Base-by-base conservation (phyloP, 2,113 vertebrate species). In the Hymenochirus boettgeri region DNA sequence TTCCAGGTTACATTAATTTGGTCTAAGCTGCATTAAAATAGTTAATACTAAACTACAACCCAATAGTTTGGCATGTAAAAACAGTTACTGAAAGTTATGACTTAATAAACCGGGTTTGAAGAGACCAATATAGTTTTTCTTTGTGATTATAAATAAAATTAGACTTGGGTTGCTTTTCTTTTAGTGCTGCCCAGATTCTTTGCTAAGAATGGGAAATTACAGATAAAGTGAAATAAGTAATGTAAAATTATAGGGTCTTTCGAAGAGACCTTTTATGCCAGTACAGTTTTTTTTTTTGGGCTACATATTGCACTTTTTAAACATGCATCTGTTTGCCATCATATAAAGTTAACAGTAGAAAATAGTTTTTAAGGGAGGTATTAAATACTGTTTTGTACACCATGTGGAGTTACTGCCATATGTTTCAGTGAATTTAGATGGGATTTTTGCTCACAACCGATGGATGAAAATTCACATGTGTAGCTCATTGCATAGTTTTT, bases 51-150 rank as follows among this genome's bases (percentile, higher is more conserved):
- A 31, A 69, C 22, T 53, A 26, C 24, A 59, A 18, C 46, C 39
- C 47, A 59, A 31, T 24, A 59, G 35, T 60, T 58, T 59, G 65
- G 65, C 65, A 69, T 56, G 52, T 47, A 59, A 60, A 59, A 60
- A 29, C 65, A 60, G 48, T 59, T 69, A 69, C 52, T 69, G 53
- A 69, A 60, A 69, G 57, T 60, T 69, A 69, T 60, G 57, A 53
- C 47, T 67, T 50, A 48, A 67, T 59, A 23, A 48, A 59, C 23
- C 47, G 57, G 53, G 47, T 47, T 42, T 59, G 46, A 67, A 59
- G 64, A 21, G 64, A 24, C 56, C 52, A 45, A 26, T 45, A 27
- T 45, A 57, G 48, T 42, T 60, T 69, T 69, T 48, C 35, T 19
- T 19, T 53, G 37, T 45, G 33, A 60, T 69, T 59, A 52, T 69